Evolutionary conservation across 1,140 invertebrate genomes (phyloP).

Genomic region (Drosophila insularis): DNA sequence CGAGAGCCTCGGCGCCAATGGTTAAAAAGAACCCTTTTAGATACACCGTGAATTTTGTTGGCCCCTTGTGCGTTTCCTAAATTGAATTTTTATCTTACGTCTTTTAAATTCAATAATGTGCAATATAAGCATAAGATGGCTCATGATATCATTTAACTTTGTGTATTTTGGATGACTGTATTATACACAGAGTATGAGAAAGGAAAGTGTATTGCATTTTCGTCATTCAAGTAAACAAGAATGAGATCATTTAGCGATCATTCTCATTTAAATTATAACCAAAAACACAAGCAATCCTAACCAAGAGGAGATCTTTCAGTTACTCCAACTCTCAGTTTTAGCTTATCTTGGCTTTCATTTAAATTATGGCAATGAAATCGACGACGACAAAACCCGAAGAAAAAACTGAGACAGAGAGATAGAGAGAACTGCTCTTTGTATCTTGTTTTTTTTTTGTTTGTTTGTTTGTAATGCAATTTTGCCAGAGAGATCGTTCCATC

Average conservation of each 20-base stretch:
- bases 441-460: constrained; percentile 18
- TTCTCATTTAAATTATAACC: constrained; percentile 60
- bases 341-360: constrained; percentile 61
- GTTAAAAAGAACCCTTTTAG: background rate
- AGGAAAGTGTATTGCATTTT: background rate
- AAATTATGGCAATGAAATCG: constrained; percentile 69
- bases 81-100: constrained; percentile 7
- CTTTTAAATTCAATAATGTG: constrained; percentile 7
- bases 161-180: background rate
- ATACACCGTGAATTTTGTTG: background rate
- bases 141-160: background rate
- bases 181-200: background rate
- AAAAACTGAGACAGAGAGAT: background rate
- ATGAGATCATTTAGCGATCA: constrained; percentile 53
- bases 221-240: constrained; percentile 8
- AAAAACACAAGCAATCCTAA: constrained; percentile 49
- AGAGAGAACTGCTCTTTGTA: constrained; percentile 20
- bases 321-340: background rate
- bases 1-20: background rate
- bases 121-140: background rate
- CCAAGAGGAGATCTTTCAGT: background rate
- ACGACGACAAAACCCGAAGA: constrained; percentile 16
- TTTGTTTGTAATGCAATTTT: constrained; percentile 43
- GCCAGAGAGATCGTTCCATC: constrained; percentile 1
- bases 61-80: background rate